phyloP scores from a whole-genome alignment of 2,113 vertebrate species.

The Lophotis ruficrista region DNA sequence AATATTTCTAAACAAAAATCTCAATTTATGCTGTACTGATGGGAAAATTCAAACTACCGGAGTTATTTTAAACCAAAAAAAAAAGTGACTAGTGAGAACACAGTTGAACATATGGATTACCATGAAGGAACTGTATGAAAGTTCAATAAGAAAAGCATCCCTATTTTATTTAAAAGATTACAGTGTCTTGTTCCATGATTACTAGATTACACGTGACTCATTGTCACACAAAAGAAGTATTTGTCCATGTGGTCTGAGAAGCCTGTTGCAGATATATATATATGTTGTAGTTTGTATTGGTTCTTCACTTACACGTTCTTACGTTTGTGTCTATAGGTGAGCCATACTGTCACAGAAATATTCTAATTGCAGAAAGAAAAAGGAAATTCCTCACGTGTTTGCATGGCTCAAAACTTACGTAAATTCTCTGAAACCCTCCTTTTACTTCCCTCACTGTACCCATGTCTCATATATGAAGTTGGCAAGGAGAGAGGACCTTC shows the following conservation, averaged over 20 bases:
- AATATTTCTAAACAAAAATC: not conserved
- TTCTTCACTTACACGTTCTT: not conserved
- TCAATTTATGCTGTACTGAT: not conserved
- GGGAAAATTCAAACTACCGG: not conserved
- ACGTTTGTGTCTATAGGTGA: not conserved
- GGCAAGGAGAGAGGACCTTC: not conserved
- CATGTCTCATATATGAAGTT: fast-evolving
- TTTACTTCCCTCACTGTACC: not conserved
- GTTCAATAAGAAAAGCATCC: not conserved
- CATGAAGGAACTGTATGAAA: not conserved
- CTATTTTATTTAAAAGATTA: not conserved
- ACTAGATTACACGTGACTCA: not conserved
- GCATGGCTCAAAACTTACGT: not conserved
- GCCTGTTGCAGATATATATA: not conserved
- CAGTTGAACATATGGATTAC: not conserved
- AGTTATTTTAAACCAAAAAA: not conserved
- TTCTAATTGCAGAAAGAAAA: not conserved
- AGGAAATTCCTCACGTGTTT: not conserved
- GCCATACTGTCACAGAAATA: not conserved
- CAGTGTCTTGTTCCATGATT: not conserved
- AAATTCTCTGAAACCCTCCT: not conserved
- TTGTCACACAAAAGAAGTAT: not conserved
- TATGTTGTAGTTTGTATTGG: not conserved
- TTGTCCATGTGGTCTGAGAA: not conserved
- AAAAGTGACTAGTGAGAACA: not conserved